phyloP scores from a whole-genome alignment of 2,797 vertebrate genomes.

The Peromyscus eremicus region DNA sequence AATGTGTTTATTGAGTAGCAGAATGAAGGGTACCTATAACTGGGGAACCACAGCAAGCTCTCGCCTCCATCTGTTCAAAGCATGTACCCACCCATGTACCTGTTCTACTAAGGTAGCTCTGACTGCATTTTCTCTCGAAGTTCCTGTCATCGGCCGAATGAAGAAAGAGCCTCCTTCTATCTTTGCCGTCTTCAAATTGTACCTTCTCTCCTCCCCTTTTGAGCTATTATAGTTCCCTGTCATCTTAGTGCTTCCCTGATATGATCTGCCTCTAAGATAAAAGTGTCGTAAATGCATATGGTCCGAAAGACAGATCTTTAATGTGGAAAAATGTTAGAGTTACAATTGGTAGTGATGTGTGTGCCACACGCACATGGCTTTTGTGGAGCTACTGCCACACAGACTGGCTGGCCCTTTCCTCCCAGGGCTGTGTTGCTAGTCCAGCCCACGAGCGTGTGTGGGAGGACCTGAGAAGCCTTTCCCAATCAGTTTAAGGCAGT shows the following conservation, averaged over 20 bases:
- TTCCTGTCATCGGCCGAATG: background rate
- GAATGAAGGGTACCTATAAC: background rate
- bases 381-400: background rate
- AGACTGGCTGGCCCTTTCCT: background rate
- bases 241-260: background rate
- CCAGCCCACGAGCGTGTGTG: accelerated
- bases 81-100: accelerated
- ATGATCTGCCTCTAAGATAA: background rate
- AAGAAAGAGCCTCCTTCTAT: background rate
- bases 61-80: background rate
- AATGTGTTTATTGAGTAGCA: background rate
- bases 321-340: background rate
- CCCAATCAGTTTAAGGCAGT: background rate
- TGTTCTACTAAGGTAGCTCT: background rate
- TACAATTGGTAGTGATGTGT: background rate
- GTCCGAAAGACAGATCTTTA: slow-evolving; percentile 17
- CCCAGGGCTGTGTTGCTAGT: background rate
- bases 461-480: background rate
- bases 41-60: background rate
- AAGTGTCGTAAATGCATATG: background rate
- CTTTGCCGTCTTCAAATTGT: slow-evolving; percentile 3
- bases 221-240: background rate
- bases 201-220: slow-evolving; percentile 18
- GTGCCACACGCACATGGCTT: background rate
- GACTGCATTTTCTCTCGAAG: slow-evolving; percentile 21